Conservation (phyloP, 2,888 invertebrate genomes). For the Dryocosmus kuriphilus region DNA sequence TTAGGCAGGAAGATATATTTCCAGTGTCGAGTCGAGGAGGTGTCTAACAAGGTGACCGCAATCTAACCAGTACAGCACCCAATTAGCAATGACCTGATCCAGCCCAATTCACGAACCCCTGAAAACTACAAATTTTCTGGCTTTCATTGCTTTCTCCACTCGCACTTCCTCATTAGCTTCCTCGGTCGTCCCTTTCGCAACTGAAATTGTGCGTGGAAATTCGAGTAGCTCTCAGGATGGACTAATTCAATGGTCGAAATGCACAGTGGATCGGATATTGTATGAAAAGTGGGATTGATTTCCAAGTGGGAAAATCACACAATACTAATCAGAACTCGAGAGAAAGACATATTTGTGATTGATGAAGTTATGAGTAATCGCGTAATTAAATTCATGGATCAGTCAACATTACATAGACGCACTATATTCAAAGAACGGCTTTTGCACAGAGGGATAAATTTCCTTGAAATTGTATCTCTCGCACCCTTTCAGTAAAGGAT, state of each 20-base stretch:
- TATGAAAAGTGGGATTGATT: too few species aligned
- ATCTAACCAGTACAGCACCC: constrained; percentile 60
- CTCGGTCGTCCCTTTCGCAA: constrained; percentile 24
- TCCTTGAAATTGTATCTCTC: constrained; percentile 38
- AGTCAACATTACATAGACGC: constrained; percentile 64
- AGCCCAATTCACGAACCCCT: constrained; percentile 52
- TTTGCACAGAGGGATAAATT: constrained; percentile 32
- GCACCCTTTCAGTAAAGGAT: constrained; percentile 33
- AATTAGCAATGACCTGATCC: constrained; percentile 66
- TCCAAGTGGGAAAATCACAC: too few species aligned
- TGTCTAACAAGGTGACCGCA: constrained; percentile 65
- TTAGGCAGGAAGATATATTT: constrained; percentile 27
- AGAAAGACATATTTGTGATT: too few species aligned
- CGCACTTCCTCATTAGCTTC: background rate
- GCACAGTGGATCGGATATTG: too few species aligned
- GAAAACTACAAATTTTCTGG: constrained; percentile 20
- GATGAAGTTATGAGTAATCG: too few species aligned
- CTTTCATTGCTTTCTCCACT: background rate
- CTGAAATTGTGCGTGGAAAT: background rate
- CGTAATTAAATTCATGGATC: constrained; percentile 73
- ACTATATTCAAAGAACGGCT: background rate
- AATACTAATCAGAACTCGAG: too few species aligned
- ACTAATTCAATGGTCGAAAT: background rate
- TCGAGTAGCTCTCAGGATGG: background rate
- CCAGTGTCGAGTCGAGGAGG: constrained; percentile 23